Evolutionary conservation across 1,140 invertebrate species (phyloP).

Genomic region (Anastrepha ludens): DNA sequence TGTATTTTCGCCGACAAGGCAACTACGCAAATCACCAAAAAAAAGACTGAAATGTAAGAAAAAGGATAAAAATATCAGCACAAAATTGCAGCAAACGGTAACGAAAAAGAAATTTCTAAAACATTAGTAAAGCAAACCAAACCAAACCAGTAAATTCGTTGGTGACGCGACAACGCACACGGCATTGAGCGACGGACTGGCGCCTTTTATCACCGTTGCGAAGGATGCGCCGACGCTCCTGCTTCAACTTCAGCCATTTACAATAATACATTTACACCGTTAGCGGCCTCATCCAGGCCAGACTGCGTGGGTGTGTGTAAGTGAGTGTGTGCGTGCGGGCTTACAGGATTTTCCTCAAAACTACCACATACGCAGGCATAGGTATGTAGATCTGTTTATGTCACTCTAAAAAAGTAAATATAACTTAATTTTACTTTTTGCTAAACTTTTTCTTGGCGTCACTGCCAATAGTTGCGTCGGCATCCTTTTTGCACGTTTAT

Average conservation of each 20-base stretch:
- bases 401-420: slow-evolving; percentile 33
- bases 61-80: neutral
- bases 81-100: neutral
- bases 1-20: slow-evolving; percentile 38
- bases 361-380: neutral
- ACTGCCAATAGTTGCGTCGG: slow-evolving; percentile 51
- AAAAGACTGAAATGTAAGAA: neutral
- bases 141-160: slow-evolving; percentile 42
- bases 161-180: slow-evolving; percentile 63
- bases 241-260: neutral
- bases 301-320: neutral
- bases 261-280: neutral
- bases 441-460: slow-evolving; percentile 54
- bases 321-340: neutral
- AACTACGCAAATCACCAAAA: slow-evolving; percentile 33
- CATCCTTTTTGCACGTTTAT: slow-evolving; percentile 37
- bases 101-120: slow-evolving; percentile 31
- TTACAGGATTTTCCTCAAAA: neutral
- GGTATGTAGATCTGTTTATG: neutral
- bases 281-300: neutral
- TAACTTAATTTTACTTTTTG: slow-evolving; percentile 48
- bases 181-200: slow-evolving; percentile 68
- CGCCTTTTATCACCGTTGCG: slow-evolving; percentile 72
- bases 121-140: slow-evolving; percentile 33
- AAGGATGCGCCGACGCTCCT: slow-evolving; percentile 18